Evolutionary conservation across 2,113 vertebrate genomes (phyloP).

Genomic region (Leucopternis melanops): DNA sequence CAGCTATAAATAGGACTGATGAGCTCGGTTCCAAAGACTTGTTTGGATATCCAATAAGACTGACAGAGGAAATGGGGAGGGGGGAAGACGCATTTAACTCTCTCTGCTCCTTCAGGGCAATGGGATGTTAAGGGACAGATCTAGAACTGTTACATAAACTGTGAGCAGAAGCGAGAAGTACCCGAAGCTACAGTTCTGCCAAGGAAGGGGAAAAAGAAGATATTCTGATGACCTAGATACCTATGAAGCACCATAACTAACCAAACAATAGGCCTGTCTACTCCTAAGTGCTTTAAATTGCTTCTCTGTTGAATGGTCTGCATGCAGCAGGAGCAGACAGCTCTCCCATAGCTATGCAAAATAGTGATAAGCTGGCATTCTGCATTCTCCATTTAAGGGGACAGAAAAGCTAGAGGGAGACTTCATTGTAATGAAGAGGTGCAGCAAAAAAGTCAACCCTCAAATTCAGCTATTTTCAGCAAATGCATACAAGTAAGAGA

Average conservation of each 20-base stretch:
- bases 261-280: neutral
- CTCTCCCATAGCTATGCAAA: neutral
- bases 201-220: neutral
- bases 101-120: neutral
- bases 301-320: neutral
- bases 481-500: neutral
- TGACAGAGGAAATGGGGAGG: neutral
- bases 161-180: neutral
- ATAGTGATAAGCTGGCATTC: neutral
- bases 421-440: neutral
- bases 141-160: slow-evolving; percentile 16
- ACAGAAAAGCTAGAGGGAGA: neutral
- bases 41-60: neutral
- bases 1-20: slow-evolving; percentile 42
- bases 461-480: neutral
- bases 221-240: slow-evolving; percentile 10
- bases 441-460: neutral
- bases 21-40: slow-evolving; percentile 1
- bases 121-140: neutral
- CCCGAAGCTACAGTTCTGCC: neutral
- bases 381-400: neutral
- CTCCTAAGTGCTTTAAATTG: neutral
- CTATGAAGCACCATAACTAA: neutral
- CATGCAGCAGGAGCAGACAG: neutral
- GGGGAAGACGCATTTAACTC: neutral